Percentiles rank a stretch among this genome's conserved stretches.
Evolutionary conservation across 1,140 invertebrate genomes (phyloP).

Genomic region (Caligus rogercresseyi): DNA sequence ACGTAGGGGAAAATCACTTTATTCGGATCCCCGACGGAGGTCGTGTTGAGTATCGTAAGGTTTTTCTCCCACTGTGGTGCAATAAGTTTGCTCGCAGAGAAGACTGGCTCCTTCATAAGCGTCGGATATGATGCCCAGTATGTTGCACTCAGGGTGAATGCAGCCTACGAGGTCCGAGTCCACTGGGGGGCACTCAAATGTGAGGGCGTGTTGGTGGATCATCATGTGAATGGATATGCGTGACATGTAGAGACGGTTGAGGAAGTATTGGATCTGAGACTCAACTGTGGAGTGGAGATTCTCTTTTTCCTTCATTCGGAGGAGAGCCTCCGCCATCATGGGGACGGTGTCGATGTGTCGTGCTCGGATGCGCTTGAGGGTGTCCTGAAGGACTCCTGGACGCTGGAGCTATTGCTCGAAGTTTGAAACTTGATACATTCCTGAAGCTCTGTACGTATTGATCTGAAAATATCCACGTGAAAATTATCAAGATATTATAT

Average conservation of each 20-base stretch:
- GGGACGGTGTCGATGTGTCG: constrained; percentile 92
- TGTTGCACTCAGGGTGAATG: constrained; percentile 69
- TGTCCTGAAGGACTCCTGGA: constrained; percentile 47
- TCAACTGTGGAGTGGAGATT: constrained; percentile 69
- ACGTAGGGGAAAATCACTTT: constrained; percentile 77
- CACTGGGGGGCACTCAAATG: constrained; percentile 47
- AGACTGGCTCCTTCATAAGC: constrained; percentile 92
- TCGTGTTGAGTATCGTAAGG: background rate
- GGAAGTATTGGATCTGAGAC: constrained; percentile 91
- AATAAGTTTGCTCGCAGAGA: constrained; percentile 93
- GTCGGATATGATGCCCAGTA: constrained; percentile 45
- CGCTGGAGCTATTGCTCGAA: constrained; percentile 22
- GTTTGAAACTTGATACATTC: constrained; percentile 85
- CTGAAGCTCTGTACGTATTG: constrained; percentile 81
- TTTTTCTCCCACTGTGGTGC: constrained; percentile 28
- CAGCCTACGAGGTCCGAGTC: constrained; percentile 66
- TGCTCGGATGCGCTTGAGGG: constrained; percentile 74
- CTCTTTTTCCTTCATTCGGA: constrained; percentile 70
- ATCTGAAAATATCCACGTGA: constrained; percentile 36
- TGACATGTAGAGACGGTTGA: constrained; percentile 93
- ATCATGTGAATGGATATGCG: constrained; percentile 93
- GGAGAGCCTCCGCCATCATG: constrained; percentile 93
- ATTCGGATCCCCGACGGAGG: background rate
- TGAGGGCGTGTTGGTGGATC: constrained; percentile 67
- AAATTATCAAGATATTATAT: too few relatives aligned